phyloP scores from a whole-genome alignment of 2,888 invertebrate genomes.

The Eupelmus urozonus region DNA sequence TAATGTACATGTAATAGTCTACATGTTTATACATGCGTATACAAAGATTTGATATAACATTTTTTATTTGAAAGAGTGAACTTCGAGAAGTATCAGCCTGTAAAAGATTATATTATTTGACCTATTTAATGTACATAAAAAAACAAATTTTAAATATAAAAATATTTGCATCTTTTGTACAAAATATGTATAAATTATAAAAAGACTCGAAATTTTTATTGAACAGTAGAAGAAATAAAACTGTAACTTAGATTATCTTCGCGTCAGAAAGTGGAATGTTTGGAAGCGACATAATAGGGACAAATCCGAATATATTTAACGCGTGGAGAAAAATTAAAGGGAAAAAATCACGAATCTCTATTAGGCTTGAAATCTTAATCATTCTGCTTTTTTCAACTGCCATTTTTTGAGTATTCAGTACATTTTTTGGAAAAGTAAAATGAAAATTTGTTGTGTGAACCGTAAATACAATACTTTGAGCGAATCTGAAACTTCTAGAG shows the following conservation, averaged over 20 bases:
- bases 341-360: conserved; percentile 7
- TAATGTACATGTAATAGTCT: background rate
- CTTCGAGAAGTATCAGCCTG: conserved; percentile 15
- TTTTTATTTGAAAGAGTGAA: background rate
- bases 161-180: background rate
- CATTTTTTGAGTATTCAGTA: conserved; percentile 63
- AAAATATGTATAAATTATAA: background rate
- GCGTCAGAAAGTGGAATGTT: conserved; percentile 17
- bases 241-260: conserved; percentile 10
- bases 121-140: no score
- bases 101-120: no score
- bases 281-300: background rate
- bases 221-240: conserved; percentile 29
- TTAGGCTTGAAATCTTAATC: conserved; percentile 21
- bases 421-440: conserved; percentile 49
- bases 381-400: conserved; percentile 68
- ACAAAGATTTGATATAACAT: background rate
- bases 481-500: conserved; percentile 69
- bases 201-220: conserved; percentile 10
- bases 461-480: conserved; percentile 61
- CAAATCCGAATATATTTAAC: no score
- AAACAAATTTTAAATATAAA: no score
- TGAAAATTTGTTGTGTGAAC: no score
- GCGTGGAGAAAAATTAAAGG: background rate
- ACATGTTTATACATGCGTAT: background rate